Percentiles rank a stretch among this genome's conserved stretches.
Evolutionary conservation across 2,113 vertebrate genomes (phyloP).

Genomic region (Amphiprion ocellaris): DNA sequence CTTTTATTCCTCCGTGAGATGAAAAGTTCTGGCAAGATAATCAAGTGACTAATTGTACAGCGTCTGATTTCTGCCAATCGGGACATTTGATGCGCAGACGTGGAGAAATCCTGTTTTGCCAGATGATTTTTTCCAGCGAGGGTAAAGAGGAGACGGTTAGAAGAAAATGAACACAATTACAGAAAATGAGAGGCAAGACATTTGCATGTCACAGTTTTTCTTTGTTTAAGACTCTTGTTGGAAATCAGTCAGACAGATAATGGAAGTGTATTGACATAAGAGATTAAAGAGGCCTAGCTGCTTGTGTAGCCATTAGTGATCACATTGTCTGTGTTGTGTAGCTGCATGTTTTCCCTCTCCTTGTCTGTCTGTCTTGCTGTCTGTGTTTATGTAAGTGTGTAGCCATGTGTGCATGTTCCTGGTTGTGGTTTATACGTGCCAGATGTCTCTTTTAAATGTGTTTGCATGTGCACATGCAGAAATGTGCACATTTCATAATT

Average conservation of each 20-base stretch:
- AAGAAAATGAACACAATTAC: constrained; percentile 59
- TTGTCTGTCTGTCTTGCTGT: constrained; percentile 10
- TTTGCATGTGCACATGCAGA: neutral
- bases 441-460: constrained; percentile 21
- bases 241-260: constrained; percentile 57
- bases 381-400: constrained; percentile 37
- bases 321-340: constrained; percentile 33
- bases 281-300: constrained; percentile 48
- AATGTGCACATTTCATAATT: constrained; percentile 11
- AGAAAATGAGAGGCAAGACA: constrained; percentile 43
- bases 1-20: constrained; percentile 36
- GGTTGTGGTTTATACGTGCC: constrained; percentile 33
- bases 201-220: constrained; percentile 40
- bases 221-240: constrained; percentile 52
- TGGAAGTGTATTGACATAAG: constrained; percentile 57
- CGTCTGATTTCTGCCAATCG: constrained; percentile 66
- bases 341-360: constrained; percentile 1
- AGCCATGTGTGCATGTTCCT: neutral
- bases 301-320: constrained; percentile 57
- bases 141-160: constrained; percentile 55
- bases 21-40: constrained; percentile 69
- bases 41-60: constrained; percentile 76
- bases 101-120: constrained; percentile 56
- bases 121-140: constrained; percentile 46
- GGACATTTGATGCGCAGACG: constrained; percentile 59